Conservation (phyloP, 1,140 invertebrate genomes). For the Oreohelix idahoensis region DNA sequence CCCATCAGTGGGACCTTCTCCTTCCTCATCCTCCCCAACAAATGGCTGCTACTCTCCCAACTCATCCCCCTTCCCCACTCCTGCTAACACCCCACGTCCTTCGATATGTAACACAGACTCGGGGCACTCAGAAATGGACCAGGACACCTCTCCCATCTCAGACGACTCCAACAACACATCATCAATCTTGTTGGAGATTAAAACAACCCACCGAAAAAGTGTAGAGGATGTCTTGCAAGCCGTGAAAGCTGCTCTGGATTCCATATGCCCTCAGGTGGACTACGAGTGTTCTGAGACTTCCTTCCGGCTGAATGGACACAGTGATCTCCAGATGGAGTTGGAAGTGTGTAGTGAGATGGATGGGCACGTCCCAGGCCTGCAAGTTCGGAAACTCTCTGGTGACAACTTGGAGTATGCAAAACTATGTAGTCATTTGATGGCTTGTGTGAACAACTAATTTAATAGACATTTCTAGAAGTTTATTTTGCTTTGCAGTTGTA, state of each 20-base stretch:
- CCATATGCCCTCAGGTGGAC: constrained; percentile 78
- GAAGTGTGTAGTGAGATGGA: constrained; percentile 79
- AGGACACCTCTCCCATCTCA: neutral
- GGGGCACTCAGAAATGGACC: constrained; percentile 8
- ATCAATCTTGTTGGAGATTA: constrained; percentile 42
- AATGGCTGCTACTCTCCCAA: constrained; percentile 30
- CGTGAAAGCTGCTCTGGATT: constrained; percentile 86
- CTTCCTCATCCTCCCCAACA: constrained; percentile 28
- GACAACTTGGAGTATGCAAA: constrained; percentile 92
- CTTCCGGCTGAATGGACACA: constrained; percentile 80
- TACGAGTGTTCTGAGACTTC: constrained; percentile 72
- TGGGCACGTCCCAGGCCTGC: constrained; percentile 81
- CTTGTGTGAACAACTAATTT: constrained; percentile 79
- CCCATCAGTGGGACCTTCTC: constrained; percentile 30
- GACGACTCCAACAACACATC: constrained; percentile 23
- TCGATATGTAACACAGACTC: constrained; percentile 26
- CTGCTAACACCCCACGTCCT: constrained; percentile 17
- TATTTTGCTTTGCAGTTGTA: neutral
- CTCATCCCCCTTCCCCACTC: constrained; percentile 24
- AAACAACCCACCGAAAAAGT: constrained; percentile 54
- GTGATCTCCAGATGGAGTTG: constrained; percentile 89
- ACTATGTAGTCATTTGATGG: constrained; percentile 90
- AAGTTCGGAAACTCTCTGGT: constrained; percentile 91
- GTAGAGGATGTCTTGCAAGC: constrained; percentile 82
- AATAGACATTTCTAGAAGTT: neutral